Base-by-base conservation (phyloP, 2,113 vertebrate genomes). In the Phocoena sinus region DNA sequence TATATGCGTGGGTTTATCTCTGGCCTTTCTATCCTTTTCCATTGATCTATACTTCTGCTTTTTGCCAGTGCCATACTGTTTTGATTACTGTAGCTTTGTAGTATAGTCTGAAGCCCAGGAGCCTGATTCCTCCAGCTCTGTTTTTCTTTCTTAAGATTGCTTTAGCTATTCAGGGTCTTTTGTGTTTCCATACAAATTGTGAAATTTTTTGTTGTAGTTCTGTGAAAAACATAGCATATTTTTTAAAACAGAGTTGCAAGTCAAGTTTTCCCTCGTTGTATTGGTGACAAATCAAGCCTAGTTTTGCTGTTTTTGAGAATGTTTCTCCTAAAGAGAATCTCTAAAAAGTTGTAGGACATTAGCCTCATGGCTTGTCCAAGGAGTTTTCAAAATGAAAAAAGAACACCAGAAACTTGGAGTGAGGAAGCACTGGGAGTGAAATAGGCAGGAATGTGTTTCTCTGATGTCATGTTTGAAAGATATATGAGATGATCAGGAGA, bases 351-450 rank as follows among this genome's bases (percentile, higher is more conserved):
- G 8, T 0, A 3, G 80, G 63, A 83, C 4, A 92, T 95, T 60
- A 6, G 0, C 36, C 20, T 82, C 83, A 36, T 53, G 44, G 63
- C 87, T 96, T n/a, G 25, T 12, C 2, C 50, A 94, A 96, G 56
- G 9, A 96, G 31, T 50, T 94, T 94, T 85, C 67, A 96, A 96
- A 97, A 94, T 8, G 10, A 91, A 71, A 96, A 3, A 14, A 53
- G 18, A 41, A 2, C 25, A 80, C 38, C 12, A 76, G 8, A n/a
- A 5, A 2, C 33, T 28, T 74, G 20, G 50, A 92, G 74, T 76
- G 26, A 60, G 31, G 8, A 73, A 91, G 17, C 62, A 83, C 44
- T 81, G 3, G 26, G 8, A 94, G 18, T 58, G 38, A 79, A 92
- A 0, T 0, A 58, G 36, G 13, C 33, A 41, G 38, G 6, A 96